Evolutionary conservation across 2,888 invertebrate genomes (phyloP).

Genomic region (Incurvaria masculella): DNA sequence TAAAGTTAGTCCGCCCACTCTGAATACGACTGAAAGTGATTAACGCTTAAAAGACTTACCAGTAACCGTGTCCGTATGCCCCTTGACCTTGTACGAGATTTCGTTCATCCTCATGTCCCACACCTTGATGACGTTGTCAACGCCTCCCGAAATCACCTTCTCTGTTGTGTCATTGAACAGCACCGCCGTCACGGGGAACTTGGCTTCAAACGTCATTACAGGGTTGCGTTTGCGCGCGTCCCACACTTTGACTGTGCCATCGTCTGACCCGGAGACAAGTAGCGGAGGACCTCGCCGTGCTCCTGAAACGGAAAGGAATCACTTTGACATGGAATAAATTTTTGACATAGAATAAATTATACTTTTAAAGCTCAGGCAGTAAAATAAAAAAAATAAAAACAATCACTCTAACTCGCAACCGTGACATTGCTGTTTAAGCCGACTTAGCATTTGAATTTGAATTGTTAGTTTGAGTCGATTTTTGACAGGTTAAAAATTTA

Average conservation of each 20-base stretch:
- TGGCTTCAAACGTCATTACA: constrained; percentile 66
- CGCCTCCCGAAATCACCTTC: constrained; percentile 90
- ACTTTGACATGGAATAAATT: too few relatives aligned
- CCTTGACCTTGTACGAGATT: constrained; percentile 78
- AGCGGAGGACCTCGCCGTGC: constrained; percentile 88
- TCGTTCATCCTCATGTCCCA: constrained; percentile 95
- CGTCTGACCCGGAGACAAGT: constrained; percentile 92
- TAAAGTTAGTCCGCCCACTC: too few relatives aligned
- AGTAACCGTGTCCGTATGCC: constrained; percentile 95
- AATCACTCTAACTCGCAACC: too few relatives aligned
- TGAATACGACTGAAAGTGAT: too few relatives aligned
- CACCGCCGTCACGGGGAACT: constrained; percentile 81
- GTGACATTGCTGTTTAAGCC: too few relatives aligned
- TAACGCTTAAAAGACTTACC: constrained; percentile 32
- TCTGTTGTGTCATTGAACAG: constrained; percentile 96
- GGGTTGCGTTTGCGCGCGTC: constrained; percentile 87
- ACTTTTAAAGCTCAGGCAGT: too few relatives aligned
- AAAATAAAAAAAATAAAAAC: too few relatives aligned
- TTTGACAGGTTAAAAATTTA: too few relatives aligned
- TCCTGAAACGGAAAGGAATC: constrained; percentile 31
- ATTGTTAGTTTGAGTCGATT: too few relatives aligned
- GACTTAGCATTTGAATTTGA: too few relatives aligned
- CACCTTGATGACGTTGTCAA: constrained; percentile 96
- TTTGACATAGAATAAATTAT: too few relatives aligned
- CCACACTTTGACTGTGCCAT: constrained; percentile 90